A percentile compares a stretch with the other conserved stretches of the same genome.
Conservation (phyloP, 2,888 invertebrate species). For the Alcis repandata region DNA sequence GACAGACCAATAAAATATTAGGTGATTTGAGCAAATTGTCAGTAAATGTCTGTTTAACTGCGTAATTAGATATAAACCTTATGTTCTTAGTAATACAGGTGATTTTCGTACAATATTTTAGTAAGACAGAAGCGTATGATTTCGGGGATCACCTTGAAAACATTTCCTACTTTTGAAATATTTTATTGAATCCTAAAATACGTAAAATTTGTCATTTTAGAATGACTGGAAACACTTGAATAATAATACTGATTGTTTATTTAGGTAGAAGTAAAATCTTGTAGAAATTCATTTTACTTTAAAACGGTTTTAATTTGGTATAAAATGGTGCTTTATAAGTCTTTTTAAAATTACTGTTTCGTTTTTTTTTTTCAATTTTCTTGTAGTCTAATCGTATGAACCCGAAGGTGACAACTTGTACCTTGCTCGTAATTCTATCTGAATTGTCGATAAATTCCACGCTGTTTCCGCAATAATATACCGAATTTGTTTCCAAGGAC, state of each 20-base stretch:
- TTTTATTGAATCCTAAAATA: slow-evolving; percentile 5
- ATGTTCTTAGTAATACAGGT: slow-evolving; percentile 19
- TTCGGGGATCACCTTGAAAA: slow-evolving; percentile 42
- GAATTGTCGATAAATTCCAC: background rate
- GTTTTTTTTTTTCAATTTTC: too few species aligned
- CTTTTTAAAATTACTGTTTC: too few species aligned
- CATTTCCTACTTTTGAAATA: slow-evolving; percentile 41
- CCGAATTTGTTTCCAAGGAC: background rate
- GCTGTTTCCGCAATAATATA: background rate
- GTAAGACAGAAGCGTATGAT: slow-evolving; percentile 5
- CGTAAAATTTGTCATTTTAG: background rate
- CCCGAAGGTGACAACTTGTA: too few species aligned
- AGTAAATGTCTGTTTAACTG: slow-evolving; percentile 14
- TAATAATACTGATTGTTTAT: background rate
- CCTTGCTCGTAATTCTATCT: too few species aligned
- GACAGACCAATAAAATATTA: slow-evolving; percentile 30
- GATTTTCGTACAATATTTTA: slow-evolving; percentile 24
- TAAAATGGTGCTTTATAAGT: too few species aligned
- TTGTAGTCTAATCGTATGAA: too few species aligned
- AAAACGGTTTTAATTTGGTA: too few species aligned
- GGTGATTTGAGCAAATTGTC: slow-evolving; percentile 26
- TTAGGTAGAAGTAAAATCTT: background rate
- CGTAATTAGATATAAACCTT: slow-evolving; percentile 21
- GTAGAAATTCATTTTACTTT: background rate
- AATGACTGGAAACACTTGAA: background rate